Conservation (phyloP, 2,888 invertebrate genomes). For the Brenthis daphne region DNA sequence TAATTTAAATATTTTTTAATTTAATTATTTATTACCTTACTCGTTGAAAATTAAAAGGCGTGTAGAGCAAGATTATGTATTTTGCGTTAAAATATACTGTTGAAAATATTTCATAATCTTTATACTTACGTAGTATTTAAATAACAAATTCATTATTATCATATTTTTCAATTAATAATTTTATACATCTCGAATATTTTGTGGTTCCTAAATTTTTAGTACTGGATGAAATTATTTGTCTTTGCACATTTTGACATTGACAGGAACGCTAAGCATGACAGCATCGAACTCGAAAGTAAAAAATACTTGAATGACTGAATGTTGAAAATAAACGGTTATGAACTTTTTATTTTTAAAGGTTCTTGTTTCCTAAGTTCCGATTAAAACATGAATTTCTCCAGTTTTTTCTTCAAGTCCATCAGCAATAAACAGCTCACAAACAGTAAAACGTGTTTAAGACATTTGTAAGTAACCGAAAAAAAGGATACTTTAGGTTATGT, state of each 20-base stretch:
- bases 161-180: not conserved
- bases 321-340: slow-evolving; percentile 38
- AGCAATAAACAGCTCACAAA: slow-evolving; percentile 42
- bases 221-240: not conserved
- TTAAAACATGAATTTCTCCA: slow-evolving; percentile 54
- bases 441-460: slow-evolving; percentile 56
- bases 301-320: slow-evolving; percentile 27
- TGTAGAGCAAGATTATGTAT: too few relatives aligned
- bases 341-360: slow-evolving; percentile 16
- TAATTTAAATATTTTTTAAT: too few relatives aligned
- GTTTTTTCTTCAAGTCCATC: slow-evolving; percentile 46
- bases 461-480: slow-evolving; percentile 55
- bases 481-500: slow-evolving; percentile 57
- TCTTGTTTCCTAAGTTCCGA: slow-evolving; percentile 7
- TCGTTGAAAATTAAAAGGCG: too few relatives aligned
- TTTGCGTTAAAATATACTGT: too few relatives aligned
- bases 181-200: not conserved
- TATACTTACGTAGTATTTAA: too few relatives aligned
- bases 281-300: slow-evolving; percentile 24
- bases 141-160: slow-evolving; percentile 1
- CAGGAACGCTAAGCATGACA: slow-evolving; percentile 25
- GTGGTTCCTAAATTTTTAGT: not conserved
- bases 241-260: slow-evolving; percentile 13
- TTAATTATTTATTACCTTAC: too few relatives aligned
- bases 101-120: too few relatives aligned